Evolutionary conservation across 92 coral and sea anemone species (phyloP).

Genomic region (Hydrozoanthus gracilis): DNA sequence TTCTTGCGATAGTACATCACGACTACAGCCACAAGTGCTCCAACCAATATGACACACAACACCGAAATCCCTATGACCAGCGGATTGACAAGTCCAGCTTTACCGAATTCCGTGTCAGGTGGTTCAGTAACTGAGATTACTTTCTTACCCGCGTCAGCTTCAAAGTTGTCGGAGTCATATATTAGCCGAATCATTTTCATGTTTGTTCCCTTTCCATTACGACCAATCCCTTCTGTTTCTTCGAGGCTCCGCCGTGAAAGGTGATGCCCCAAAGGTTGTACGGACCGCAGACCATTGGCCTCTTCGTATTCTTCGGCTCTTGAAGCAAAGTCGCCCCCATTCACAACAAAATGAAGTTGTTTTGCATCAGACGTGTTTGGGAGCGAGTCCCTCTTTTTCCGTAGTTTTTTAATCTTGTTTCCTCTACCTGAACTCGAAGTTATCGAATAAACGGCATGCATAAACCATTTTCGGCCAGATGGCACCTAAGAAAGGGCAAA

Average conservation of each 20-base stretch:
- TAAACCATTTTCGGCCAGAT: constrained; percentile 90
- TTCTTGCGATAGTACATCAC: constrained; percentile 85
- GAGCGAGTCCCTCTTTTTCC: constrained; percentile 11
- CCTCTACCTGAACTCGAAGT: constrained; percentile 58
- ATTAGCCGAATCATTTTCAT: constrained; percentile 78
- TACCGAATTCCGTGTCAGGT: constrained; percentile 47
- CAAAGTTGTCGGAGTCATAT: constrained; percentile 50
- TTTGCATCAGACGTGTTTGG: constrained; percentile 3
- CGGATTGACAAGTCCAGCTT: constrained; percentile 77
- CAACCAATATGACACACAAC: constrained; percentile 76
- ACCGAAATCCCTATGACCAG: constrained; percentile 88
- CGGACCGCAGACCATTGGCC: constrained; percentile 17
- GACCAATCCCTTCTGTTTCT: constrained; percentile 51
- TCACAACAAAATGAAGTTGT: constrained; percentile 13
- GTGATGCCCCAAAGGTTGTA: neutral
- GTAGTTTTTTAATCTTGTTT: constrained; percentile 56
- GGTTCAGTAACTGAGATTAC: neutral
- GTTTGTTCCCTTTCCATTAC: constrained; percentile 77
- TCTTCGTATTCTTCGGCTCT: neutral
- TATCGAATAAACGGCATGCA: constrained; percentile 97
- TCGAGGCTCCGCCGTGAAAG: constrained; percentile 51
- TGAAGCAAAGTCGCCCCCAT: constrained; percentile 27
- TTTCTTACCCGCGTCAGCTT: constrained; percentile 37
- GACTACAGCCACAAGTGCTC: constrained; percentile 79
- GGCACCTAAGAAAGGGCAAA: constrained; percentile 74